Conservation (phyloP, 2,797 vertebrate genomes). For the Spinus pinus region DNA sequence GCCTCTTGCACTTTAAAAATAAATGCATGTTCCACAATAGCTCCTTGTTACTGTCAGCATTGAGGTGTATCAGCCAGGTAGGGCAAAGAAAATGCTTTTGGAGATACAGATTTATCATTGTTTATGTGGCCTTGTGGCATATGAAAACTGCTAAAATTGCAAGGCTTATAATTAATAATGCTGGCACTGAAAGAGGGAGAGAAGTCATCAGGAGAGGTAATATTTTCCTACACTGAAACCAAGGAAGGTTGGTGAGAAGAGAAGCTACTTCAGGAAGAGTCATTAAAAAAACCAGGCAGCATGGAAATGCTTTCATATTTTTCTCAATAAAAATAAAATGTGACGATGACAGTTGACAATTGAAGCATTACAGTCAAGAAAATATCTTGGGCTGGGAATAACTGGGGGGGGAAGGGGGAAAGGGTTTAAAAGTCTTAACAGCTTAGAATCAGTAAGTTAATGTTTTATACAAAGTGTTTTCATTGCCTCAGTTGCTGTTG, state of each 20-base stretch:
- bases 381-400: neutral
- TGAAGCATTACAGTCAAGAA: neutral
- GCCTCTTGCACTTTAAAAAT: neutral
- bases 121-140: neutral
- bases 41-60: neutral
- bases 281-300: neutral
- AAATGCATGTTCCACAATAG: neutral
- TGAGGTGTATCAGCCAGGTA: neutral
- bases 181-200: neutral
- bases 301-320: neutral
- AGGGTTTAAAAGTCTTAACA: neutral
- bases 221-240: neutral
- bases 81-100: neutral
- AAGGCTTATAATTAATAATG: neutral
- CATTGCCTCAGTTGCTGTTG: neutral
- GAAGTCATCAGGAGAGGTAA: neutral
- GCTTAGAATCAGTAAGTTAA: neutral
- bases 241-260: neutral
- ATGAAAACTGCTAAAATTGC: neutral
- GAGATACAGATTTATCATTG: neutral
- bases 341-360: neutral
- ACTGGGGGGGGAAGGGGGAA: accelerated
- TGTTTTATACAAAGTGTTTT: neutral
- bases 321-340: neutral
- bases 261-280: neutral